These are phyloP conservation scores for Hirtodrosophila histrioides DNA, from an alignment of 2,888 invertebrate species.

Conservation along the genomic window DNA sequence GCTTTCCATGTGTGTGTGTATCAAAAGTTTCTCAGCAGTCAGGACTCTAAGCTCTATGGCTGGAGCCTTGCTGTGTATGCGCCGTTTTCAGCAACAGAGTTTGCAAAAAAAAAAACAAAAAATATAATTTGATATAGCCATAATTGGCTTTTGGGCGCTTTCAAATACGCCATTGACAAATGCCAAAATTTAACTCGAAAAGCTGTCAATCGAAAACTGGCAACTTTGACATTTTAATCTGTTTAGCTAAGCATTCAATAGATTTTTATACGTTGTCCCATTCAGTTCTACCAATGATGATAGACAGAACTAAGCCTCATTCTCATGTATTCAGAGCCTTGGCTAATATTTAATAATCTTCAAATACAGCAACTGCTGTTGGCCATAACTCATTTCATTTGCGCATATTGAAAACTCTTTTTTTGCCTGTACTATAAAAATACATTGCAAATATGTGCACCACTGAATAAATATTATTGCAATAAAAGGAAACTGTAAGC, in stretches of 20 bases:
- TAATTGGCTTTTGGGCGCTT: conserved; percentile 36
- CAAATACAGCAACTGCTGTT: conserved; percentile 5
- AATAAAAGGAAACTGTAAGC: conserved; percentile 57
- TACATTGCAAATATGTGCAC: conserved; percentile 46
- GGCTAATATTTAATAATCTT: not conserved
- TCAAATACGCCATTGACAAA: conserved; percentile 31
- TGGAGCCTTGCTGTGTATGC: conserved; percentile 7
- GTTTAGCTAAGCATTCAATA: no score
- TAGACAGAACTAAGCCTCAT: not conserved
- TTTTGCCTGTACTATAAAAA: conserved; percentile 48
- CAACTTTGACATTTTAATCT: no score
- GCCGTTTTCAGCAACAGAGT: conserved; percentile 18
- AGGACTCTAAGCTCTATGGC: conserved; percentile 17
- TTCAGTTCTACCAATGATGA: no score
- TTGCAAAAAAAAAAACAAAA: conserved; percentile 33
- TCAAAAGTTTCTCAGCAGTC: conserved; percentile 48
- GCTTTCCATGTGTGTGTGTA: conserved; percentile 2
- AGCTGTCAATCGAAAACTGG: conserved; percentile 22
- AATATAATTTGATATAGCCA: conserved; percentile 36
- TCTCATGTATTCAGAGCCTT: not conserved
- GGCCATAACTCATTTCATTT: conserved; percentile 51
- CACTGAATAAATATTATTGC: conserved; percentile 67
- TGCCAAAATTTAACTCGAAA: conserved; percentile 28
- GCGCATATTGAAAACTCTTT: conserved; percentile 61
- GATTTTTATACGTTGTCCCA: no score